phyloP scores from a whole-genome alignment of 1,140 invertebrate species.

The Cyclina sinensis region DNA sequence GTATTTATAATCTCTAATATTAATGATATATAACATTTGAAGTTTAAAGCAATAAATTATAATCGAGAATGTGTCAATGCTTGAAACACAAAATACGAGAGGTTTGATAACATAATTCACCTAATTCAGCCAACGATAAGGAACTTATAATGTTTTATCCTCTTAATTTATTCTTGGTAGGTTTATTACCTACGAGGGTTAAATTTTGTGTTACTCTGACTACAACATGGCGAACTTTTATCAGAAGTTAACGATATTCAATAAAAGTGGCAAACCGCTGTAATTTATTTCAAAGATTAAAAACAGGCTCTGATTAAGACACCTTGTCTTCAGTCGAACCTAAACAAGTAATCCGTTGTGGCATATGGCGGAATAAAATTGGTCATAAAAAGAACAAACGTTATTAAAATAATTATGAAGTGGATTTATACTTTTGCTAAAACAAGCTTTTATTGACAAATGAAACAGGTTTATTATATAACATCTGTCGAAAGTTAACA shows the following conservation, averaged over 20 bases:
- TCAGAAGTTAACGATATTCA: background rate
- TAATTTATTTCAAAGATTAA: background rate
- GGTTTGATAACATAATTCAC: too few species aligned
- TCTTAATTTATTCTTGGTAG: too few species aligned
- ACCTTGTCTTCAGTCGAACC: background rate
- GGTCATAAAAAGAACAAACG: constrained; percentile 3
- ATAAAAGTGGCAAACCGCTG: background rate
- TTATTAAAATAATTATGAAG: constrained; percentile 1
- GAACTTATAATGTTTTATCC: too few species aligned
- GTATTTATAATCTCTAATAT: background rate
- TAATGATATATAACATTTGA: background rate
- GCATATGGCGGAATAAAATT: constrained; percentile 17
- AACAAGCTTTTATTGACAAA: background rate
- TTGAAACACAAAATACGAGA: too few species aligned
- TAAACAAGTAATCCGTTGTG: background rate
- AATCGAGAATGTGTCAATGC: too few species aligned
- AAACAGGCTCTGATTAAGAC: background rate
- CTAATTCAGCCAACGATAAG: too few species aligned
- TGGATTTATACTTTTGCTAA: constrained; percentile 15
- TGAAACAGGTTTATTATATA: constrained; percentile 5
- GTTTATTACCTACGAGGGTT: too few species aligned
- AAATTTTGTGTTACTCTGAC: too few species aligned
- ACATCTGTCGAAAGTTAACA: constrained; percentile 6
- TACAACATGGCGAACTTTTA: background rate
- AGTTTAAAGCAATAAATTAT: background rate